Percentiles rank a stretch among this genome's conserved stretches.
These are phyloP conservation scores for Scleropages formosus DNA, from an alignment of 2,797 vertebrate species.

Conservation along the genomic window DNA sequence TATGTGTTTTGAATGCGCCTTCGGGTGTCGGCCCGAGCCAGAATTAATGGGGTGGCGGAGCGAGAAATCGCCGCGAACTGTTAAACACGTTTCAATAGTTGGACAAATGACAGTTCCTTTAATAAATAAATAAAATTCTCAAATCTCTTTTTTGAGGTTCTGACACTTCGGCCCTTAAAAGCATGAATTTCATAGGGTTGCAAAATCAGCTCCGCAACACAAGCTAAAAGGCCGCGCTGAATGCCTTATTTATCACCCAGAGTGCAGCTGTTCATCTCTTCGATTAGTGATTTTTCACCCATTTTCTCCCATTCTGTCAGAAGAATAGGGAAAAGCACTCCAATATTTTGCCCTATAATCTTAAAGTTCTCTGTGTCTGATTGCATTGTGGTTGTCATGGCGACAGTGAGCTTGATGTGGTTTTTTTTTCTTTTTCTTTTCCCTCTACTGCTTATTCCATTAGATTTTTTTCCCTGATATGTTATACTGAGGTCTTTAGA, in stretches of 20 bases:
- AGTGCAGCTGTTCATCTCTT: not conserved
- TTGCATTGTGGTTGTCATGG: slow-evolving; percentile 21
- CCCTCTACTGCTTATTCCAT: not conserved
- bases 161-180: not conserved
- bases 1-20: not conserved
- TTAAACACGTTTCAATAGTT: not conserved
- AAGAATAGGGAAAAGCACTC: slow-evolving; percentile 6
- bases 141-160: not conserved
- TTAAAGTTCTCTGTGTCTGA: slow-evolving; percentile 22
- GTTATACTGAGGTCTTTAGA: slow-evolving; percentile 37
- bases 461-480: slow-evolving; percentile 3
- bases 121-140: not conserved
- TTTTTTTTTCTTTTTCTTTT: not conserved
- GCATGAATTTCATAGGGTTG: not conserved
- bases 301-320: not conserved
- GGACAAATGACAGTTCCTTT: not conserved
- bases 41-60: not conserved
- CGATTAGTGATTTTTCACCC: not conserved
- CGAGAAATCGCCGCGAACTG: not conserved
- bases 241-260: not conserved
- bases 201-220: not conserved
- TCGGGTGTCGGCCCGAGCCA: not conserved
- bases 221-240: not conserved
- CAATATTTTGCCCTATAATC: slow-evolving; percentile 22
- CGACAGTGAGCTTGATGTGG: not conserved